These are phyloP conservation scores for Opisthocomus hoazin DNA, from an alignment of 2,113 vertebrate species.

Conservation along the genomic window DNA sequence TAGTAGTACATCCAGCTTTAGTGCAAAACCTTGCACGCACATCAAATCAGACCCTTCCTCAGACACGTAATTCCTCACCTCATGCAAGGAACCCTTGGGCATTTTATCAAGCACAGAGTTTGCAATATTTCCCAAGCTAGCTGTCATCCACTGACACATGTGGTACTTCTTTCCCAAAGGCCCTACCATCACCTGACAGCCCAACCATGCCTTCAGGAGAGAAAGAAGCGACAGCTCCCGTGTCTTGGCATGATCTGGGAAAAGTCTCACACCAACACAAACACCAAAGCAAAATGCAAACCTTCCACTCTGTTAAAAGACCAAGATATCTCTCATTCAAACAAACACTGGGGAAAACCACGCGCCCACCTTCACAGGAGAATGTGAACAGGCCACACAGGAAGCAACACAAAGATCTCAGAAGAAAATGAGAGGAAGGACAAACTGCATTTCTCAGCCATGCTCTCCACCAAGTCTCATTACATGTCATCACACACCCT, in stretches of 20 bases:
- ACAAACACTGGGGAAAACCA: neutral
- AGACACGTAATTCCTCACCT: neutral
- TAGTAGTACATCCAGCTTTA: neutral
- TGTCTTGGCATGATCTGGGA: neutral
- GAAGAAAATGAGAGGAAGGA: neutral
- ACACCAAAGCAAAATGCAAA: neutral
- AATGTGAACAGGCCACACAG: neutral
- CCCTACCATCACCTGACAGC: neutral
- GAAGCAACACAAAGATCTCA: neutral
- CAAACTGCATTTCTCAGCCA: neutral
- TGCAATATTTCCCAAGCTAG: neutral
- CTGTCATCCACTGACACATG: neutral
- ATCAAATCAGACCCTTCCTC: neutral
- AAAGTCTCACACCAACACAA: neutral
- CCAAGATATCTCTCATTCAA: neutral
- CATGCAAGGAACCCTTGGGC: neutral
- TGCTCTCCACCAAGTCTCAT: neutral
- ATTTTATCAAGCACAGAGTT: neutral
- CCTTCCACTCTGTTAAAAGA: neutral
- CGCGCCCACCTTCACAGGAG: neutral
- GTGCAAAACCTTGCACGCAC: neutral
- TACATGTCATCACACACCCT: neutral
- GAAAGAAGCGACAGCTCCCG: accelerated
- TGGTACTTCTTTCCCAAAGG: neutral
- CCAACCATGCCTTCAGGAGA: neutral